Evolutionary conservation across 2,797 vertebrate species (phyloP).

Genomic region (Chelidonichthys spinosus): DNA sequence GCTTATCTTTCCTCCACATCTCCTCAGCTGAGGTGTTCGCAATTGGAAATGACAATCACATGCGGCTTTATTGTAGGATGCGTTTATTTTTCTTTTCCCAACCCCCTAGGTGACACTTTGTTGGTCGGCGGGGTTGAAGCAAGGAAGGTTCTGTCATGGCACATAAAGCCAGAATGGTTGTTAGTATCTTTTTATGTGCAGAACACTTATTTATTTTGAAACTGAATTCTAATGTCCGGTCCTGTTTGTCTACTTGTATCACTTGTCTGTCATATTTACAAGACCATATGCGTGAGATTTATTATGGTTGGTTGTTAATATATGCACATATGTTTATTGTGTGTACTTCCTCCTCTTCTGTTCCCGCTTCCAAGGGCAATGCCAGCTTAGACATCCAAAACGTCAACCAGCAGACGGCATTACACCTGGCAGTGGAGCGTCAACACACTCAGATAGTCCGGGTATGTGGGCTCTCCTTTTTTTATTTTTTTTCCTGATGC

Average conservation of each 20-base stretch:
- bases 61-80: constrained; percentile 62
- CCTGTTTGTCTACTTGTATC: constrained; percentile 6
- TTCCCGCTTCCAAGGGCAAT: constrained; percentile 85
- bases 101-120: constrained; percentile 45
- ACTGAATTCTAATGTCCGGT: neutral
- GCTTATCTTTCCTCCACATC: constrained; percentile 75
- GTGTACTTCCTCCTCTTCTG: constrained; percentile 21
- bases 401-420: constrained; percentile 97
- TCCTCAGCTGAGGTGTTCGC: constrained; percentile 71
- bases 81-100: constrained; percentile 16
- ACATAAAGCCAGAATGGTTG: constrained; percentile 40
- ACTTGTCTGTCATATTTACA: neutral
- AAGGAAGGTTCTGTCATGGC: constrained; percentile 34
- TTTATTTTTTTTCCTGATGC: neutral
- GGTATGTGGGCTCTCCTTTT: constrained; percentile 82
- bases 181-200: constrained; percentile 24
- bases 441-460: constrained; percentile 99
- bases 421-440: constrained; percentile 97
- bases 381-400: constrained; percentile 99
- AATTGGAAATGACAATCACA: constrained; percentile 78
- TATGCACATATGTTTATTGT: constrained; percentile 29
- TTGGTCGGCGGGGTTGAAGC: constrained; percentile 46
- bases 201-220: constrained; percentile 12
- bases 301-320: constrained; percentile 8
- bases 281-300: neutral